Evolutionary conservation across 2,797 vertebrate genomes (phyloP), one percentile per base, ranked within the genome.

Genomic region (Coccyzus lansbergi): DNA sequence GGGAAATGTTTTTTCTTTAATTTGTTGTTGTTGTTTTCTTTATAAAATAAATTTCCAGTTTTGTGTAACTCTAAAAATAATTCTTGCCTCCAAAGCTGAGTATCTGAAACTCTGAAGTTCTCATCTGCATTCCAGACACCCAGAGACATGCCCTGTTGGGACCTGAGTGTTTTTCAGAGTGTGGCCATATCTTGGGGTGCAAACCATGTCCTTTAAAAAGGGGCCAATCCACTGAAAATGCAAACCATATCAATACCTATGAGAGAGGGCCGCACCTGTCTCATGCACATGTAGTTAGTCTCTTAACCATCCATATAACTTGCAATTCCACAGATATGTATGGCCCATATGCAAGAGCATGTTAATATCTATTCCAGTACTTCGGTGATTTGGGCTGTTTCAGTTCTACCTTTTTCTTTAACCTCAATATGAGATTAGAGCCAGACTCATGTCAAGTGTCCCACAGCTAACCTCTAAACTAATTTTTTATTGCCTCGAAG

Each of bases 401-500:
- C 48, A 68, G 40, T 95, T 87, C 92, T 96, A 90, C 86, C 83
- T 91, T 75, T 95, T 96, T 46, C 38, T 60, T 83, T 83, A 94
- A 82, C 81, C 90, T 96, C 82, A 92, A 64, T 67, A 71, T 42
- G 33, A 93, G 83, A 85, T 81, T 67, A 96, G 82, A 96, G 83
- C 72, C 90, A 93, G 88, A 81, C 71, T 96, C 59, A 95, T 76
- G 93, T 94, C 93, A 82, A 85, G 84, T 92, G 94, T 96, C 95
- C 95, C 95, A 93, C 92, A 96, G 84, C 92, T 97, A 95, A 97
- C 95, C 94, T 97, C 86, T 91, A 95, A 94, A 96, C 96, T 94
- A 94, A 97, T 94, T 92, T 97, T 98, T 97, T 98, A 98, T 97
- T 97, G 92, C 89, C 92, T 97, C 88, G 81, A 96, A 97, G 96